These are phyloP conservation scores for Peromyscus nudipes DNA, from an alignment of 2,797 vertebrate genomes.

Conservation along the genomic window DNA sequence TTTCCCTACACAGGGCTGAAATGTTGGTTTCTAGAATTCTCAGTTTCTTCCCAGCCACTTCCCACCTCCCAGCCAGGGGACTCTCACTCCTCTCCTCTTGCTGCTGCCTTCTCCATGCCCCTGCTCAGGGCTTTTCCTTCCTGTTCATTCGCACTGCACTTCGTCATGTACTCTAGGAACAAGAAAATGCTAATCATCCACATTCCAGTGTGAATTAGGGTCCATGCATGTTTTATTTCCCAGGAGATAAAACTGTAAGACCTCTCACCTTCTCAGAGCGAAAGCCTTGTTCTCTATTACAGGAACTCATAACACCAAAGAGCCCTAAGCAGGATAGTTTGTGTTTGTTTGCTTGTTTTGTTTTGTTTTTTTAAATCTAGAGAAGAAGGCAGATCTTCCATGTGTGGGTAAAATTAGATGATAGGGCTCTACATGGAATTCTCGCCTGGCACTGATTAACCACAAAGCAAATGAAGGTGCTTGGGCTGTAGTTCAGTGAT, in stretches of 20 bases:
- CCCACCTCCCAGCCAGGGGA: neutral
- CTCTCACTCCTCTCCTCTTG: neutral
- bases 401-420: neutral
- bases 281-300: neutral
- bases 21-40: neutral
- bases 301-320: neutral
- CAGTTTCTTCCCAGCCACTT: neutral
- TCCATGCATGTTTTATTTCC: constrained; percentile 29
- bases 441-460: neutral
- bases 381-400: constrained; percentile 11
- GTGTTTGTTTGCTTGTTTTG: neutral
- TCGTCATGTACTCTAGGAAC: neutral
- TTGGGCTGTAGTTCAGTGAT: neutral
- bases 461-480: neutral
- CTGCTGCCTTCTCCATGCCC: neutral
- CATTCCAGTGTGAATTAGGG: constrained; percentile 40
- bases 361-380: neutral
- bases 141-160: neutral
- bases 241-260: neutral
- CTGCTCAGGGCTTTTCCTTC: neutral
- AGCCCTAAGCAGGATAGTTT: neutral
- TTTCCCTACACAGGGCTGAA: neutral
- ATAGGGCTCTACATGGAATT: neutral
- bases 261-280: neutral
- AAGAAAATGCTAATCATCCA: constrained; percentile 5